phyloP scores from a whole-genome alignment of 1,140 invertebrate species.

The Planococcus citri region DNA sequence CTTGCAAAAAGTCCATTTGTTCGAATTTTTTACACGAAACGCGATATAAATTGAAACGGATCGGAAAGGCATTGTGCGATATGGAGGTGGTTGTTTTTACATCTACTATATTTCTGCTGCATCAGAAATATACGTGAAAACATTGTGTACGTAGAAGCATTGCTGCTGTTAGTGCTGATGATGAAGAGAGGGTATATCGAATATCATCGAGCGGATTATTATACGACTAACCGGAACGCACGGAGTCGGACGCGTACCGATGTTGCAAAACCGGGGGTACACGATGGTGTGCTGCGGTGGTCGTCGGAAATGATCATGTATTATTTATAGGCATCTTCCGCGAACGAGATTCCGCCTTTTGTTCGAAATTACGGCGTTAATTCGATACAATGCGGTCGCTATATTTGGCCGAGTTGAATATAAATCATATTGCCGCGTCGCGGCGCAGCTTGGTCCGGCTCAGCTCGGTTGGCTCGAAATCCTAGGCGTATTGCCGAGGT shows the following conservation, averaged over 20 bases:
- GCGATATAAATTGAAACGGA: no score
- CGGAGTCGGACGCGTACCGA: background rate
- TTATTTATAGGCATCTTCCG: constrained; percentile 3
- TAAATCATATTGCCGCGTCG: background rate
- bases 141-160: no score
- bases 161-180: no score
- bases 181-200: background rate
- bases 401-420: background rate
- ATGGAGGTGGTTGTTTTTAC: no score
- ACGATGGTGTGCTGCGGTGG: background rate
- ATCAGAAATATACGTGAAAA: no score
- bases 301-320: constrained; percentile 1
- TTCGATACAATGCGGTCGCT: background rate
- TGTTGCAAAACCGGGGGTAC: background rate
- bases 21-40: no score
- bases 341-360: background rate
- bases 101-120: no score
- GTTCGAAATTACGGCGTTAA: background rate
- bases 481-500: no score
- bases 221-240: background rate
- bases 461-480: no score
- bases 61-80: no score
- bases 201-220: background rate
- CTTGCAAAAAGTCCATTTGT: no score
- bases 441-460: no score